Evolutionary conservation across 1,140 invertebrate species (phyloP).

Genomic region (Onthophagus taurus): DNA sequence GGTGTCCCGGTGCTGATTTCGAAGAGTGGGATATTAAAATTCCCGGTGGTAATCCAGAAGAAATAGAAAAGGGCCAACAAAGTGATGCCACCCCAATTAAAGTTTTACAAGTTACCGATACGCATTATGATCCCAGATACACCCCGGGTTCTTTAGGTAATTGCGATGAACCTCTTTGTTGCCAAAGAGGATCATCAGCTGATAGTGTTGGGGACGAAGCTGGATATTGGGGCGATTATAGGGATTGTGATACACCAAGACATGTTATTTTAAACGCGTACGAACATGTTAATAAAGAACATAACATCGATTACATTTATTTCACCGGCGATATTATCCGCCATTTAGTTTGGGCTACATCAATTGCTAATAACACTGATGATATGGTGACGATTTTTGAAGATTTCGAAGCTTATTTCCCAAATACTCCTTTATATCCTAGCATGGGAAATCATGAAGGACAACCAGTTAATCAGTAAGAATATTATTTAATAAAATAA

Average conservation of each 20-base stretch:
- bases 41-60: constrained; percentile 25
- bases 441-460: constrained; percentile 81
- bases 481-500: constrained; percentile 11
- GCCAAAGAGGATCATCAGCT: constrained; percentile 42
- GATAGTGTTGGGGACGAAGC: constrained; percentile 41
- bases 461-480: constrained; percentile 72
- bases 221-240: constrained; percentile 70
- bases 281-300: constrained; percentile 42
- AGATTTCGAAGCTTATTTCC: constrained; percentile 50
- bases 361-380: constrained; percentile 49
- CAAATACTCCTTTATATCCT: constrained; percentile 54
- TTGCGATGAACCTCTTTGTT: constrained; percentile 71
- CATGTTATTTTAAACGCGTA: constrained; percentile 53
- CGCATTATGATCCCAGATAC: constrained; percentile 73
- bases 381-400: constrained; percentile 47
- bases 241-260: constrained; percentile 63
- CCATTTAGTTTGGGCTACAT: constrained; percentile 76
- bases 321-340: constrained; percentile 79
- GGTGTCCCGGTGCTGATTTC: constrained; percentile 27
- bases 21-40: constrained; percentile 49
- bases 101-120: constrained; percentile 68
- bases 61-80: constrained; percentile 45
- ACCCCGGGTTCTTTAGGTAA: constrained; percentile 50
- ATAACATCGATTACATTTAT: constrained; percentile 64
- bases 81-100: constrained; percentile 38